These are phyloP conservation scores for Psilopsiagon aymara DNA, from an alignment of 2,113 vertebrate genomes.

Conservation along the genomic window DNA sequence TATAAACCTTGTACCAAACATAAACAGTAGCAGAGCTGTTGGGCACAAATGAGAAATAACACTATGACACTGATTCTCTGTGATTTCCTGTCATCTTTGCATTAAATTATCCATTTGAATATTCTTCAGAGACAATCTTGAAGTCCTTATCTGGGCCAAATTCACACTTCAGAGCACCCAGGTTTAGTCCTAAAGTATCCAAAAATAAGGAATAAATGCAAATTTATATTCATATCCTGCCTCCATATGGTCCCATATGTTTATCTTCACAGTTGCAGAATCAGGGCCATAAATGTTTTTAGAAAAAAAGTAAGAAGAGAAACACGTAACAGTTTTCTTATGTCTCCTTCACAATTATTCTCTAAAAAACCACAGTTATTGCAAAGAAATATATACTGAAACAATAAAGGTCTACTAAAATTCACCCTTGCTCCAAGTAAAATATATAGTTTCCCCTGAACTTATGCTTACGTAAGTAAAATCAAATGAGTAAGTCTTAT, in stretches of 20 bases:
- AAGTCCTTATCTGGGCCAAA: background rate
- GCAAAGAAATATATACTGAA: background rate
- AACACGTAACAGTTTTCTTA: background rate
- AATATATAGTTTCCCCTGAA: constrained; percentile 9
- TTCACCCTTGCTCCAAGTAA: constrained; percentile 45
- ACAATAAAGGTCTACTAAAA: constrained; percentile 48
- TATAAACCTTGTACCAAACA: background rate
- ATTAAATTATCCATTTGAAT: background rate
- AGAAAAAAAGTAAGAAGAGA: background rate
- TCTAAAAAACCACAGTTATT: background rate
- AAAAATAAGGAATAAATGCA: background rate
- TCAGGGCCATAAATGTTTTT: background rate
- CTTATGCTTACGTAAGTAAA: background rate
- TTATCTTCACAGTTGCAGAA: background rate
- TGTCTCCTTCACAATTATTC: background rate
- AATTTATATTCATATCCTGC: background rate
- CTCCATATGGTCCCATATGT: background rate
- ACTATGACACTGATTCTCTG: background rate
- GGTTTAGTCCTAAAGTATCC: background rate
- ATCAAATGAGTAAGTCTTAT: background rate
- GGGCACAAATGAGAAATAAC: background rate
- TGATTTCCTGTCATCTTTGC: background rate
- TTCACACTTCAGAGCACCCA: background rate
- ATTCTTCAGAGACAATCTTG: background rate
- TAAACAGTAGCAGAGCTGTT: background rate